Conservation (phyloP, 2,797 vertebrate genomes). For the Fistularia tabacaria region DNA sequence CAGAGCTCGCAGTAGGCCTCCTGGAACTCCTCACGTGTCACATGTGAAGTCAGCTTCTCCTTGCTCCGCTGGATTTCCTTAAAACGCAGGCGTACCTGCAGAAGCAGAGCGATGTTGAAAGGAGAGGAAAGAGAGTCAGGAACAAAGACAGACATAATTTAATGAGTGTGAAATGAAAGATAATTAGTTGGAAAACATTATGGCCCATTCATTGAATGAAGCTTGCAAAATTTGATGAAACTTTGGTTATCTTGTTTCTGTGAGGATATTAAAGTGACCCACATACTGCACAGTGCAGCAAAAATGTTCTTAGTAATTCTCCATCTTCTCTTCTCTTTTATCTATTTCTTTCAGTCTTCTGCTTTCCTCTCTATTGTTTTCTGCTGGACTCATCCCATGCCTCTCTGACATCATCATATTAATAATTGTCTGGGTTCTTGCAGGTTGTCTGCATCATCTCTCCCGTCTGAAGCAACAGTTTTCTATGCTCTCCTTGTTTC, state of each 20-base stretch:
- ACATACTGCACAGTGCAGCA: conserved; percentile 8
- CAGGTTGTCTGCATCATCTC: too few species aligned
- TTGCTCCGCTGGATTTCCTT: conserved; percentile 97
- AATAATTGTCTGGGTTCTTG: too few species aligned
- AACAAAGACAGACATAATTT: not conserved
- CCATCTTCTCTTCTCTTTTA: not conserved
- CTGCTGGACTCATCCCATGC: not conserved
- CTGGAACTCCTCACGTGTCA: conserved; percentile 92
- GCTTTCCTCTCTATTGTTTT: conserved; percentile 3
- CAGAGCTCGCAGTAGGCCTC: conserved; percentile 95
- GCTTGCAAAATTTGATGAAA: conserved; percentile 20
- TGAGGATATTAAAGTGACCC: conserved; percentile 41
- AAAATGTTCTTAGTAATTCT: conserved; percentile 1
- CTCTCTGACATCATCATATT: conserved; percentile 3
- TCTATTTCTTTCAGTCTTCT: conserved; percentile 1
- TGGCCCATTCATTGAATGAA: conserved; percentile 7
- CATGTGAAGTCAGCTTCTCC: conserved; percentile 94
- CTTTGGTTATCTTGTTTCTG: conserved; percentile 13
- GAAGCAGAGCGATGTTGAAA: not conserved
- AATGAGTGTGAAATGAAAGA: conserved; percentile 1
- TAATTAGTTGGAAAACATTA: conserved; percentile 5
- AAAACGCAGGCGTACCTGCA: conserved; percentile 86
- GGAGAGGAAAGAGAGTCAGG: not conserved
- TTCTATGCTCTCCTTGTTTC: too few species aligned
- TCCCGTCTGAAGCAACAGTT: too few species aligned